phyloP scores from a whole-genome alignment of 2,888 invertebrate species.

The Crossocerus cetratus region DNA sequence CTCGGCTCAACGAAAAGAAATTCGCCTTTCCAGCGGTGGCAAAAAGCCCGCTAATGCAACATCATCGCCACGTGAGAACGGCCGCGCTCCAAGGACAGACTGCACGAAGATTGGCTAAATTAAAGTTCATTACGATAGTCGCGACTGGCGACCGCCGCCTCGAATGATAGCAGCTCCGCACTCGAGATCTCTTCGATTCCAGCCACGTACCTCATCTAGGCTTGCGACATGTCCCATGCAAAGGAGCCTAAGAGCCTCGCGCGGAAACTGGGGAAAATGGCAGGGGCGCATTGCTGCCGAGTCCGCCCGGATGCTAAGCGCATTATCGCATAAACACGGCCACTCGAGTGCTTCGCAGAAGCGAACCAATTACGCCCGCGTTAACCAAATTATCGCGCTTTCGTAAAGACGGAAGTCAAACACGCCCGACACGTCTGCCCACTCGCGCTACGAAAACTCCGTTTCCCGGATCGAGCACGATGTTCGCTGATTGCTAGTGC shows the following conservation, averaged over 20 bases:
- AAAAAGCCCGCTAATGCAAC: background rate
- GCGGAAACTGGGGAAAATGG: background rate
- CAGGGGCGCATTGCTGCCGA: too few relatives aligned
- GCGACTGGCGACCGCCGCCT: slow-evolving; percentile 20
- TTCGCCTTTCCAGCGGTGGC: background rate
- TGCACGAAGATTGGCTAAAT: slow-evolving; percentile 49
- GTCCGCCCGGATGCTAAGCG: too few relatives aligned
- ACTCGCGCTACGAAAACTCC: too few relatives aligned
- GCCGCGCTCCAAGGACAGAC: slow-evolving; percentile 42
- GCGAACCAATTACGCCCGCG: background rate
- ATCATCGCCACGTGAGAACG: slow-evolving; percentile 32
- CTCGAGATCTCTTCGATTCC: too few relatives aligned
- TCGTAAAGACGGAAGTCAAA: background rate
- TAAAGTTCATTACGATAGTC: slow-evolving; percentile 46
- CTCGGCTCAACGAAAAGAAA: background rate
- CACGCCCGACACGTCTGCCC: background rate
- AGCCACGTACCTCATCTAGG: too few relatives aligned
- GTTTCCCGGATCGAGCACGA: too few relatives aligned
- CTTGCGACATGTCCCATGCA: too few relatives aligned
- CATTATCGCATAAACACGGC: too few relatives aligned
- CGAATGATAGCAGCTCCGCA: slow-evolving; percentile 23
- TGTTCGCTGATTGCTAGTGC: too few relatives aligned
- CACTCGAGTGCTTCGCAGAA: background rate
- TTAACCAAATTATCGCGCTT: slow-evolving; percentile 10
- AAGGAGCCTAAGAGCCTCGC: too few relatives aligned